Evolutionary conservation across 2,888 invertebrate genomes (phyloP).

Genomic region (Phania funesta): DNA sequence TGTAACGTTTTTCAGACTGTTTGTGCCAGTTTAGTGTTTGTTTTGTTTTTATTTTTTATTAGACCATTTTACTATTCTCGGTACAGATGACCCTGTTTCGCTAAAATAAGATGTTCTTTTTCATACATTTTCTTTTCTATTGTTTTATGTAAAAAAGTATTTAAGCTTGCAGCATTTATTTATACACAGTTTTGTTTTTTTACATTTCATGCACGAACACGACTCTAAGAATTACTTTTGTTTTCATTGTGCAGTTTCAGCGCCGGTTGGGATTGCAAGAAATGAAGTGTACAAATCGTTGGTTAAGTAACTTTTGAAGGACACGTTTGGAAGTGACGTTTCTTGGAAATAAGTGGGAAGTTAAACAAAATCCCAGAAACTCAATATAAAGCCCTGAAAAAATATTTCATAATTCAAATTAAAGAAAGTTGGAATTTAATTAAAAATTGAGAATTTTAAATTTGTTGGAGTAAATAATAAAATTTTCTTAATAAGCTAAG

Average conservation of each 20-base stretch:
- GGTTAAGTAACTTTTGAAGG: slow-evolving; percentile 11
- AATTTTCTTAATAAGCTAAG: too few species aligned
- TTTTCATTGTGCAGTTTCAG: too few species aligned
- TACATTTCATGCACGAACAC: slow-evolving; percentile 18
- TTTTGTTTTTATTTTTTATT: not conserved
- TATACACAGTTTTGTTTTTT: slow-evolving; percentile 42
- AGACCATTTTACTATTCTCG: not conserved
- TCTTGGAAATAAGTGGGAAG: not conserved
- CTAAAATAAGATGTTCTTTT: not conserved
- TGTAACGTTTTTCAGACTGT: not conserved
- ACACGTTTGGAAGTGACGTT: not conserved
- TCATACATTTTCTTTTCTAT: not conserved
- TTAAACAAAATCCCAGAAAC: not conserved
- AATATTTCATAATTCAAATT: too few species aligned
- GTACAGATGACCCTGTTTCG: not conserved
- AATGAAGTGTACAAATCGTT: too few species aligned
- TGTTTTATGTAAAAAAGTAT: not conserved
- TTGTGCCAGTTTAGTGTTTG: not conserved
- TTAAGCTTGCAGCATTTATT: too few species aligned
- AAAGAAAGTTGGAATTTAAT: too few species aligned
- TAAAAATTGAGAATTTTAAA: too few species aligned
- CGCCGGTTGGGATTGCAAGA: too few species aligned
- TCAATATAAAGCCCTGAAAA: not conserved
- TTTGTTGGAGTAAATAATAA: too few species aligned
- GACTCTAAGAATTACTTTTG: too few species aligned